These are phyloP conservation scores for Agonopterix arenella DNA, from an alignment of 2,888 invertebrate species.

Conservation along the genomic window DNA sequence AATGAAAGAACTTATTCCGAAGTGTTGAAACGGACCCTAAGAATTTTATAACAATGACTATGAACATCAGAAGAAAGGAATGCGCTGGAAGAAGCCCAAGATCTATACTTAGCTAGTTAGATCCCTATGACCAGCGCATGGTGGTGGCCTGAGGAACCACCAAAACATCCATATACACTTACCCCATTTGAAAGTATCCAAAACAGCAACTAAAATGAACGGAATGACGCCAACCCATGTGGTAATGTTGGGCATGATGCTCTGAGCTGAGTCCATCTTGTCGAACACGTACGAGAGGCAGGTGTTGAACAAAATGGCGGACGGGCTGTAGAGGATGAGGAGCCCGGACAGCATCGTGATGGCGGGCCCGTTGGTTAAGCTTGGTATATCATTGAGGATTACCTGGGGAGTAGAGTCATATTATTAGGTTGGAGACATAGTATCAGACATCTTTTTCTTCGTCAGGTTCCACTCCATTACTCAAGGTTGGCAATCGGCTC, in stretches of 20 bases:
- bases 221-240: conserved; percentile 86
- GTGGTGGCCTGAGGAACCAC: too few species aligned
- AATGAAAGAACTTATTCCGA: too few species aligned
- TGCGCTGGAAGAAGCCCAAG: too few species aligned
- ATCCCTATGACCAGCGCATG: too few species aligned
- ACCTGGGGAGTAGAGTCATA: conserved; percentile 64
- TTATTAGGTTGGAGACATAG: too few species aligned
- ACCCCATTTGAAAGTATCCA: conserved; percentile 85
- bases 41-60: too few species aligned
- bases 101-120: too few species aligned
- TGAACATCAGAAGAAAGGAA: too few species aligned
- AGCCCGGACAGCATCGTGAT: conserved; percentile 81
- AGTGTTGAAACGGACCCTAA: too few species aligned
- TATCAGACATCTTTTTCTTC: too few species aligned
- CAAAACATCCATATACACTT: conserved; percentile 28
- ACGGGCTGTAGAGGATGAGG: conserved; percentile 83
- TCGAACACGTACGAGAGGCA: conserved; percentile 88
- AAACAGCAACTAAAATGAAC: conserved; percentile 82
- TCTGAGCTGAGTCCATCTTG: conserved; percentile 88
- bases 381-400: conserved; percentile 82
- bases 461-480: too few species aligned
- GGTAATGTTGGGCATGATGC: conserved; percentile 85
- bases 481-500: too few species aligned
- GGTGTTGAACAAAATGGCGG: conserved; percentile 85
- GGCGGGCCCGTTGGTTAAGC: conserved; percentile 82